Evolutionary conservation across 1,140 invertebrate species (phyloP).

Genomic region (Apis dorsata): DNA sequence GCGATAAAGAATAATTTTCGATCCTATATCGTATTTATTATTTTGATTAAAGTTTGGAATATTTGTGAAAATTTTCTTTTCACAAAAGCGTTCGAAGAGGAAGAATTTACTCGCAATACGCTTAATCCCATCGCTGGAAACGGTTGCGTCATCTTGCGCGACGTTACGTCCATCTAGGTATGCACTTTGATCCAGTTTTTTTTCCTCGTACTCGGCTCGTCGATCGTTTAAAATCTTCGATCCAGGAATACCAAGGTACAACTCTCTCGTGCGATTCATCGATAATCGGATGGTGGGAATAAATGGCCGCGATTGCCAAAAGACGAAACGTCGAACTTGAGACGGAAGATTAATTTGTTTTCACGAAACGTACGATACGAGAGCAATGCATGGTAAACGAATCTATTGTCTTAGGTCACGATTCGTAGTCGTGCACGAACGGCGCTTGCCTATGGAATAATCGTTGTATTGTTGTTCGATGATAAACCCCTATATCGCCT

Average conservation of each 20-base stretch:
- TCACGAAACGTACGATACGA: not conserved
- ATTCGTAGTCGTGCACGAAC: not conserved
- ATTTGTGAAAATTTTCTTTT: too few species aligned
- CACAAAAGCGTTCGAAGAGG: too few species aligned
- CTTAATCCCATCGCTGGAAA: too few species aligned
- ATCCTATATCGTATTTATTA: too few species aligned
- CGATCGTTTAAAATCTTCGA: not conserved
- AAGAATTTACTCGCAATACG: too few species aligned
- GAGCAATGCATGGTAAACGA: constrained; percentile 13
- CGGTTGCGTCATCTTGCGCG: constrained; percentile 52
- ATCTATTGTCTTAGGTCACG: constrained; percentile 12
- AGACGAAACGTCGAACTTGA: too few species aligned
- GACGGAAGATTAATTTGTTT: not conserved
- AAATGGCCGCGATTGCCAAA: too few species aligned
- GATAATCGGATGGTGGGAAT: too few species aligned
- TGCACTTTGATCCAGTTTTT: constrained; percentile 34
- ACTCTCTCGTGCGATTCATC: too few species aligned
- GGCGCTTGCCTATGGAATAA: not conserved
- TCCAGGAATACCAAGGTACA: too few species aligned
- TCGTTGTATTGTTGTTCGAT: not conserved
- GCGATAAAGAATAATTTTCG: too few species aligned
- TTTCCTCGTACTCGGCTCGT: not conserved
- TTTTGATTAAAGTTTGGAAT: too few species aligned
- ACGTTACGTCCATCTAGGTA: constrained; percentile 34
- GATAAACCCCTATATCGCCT: constrained; percentile 11